Conservation (phyloP, 1,140 invertebrate species). For the Acromyrmex echinatior region DNA sequence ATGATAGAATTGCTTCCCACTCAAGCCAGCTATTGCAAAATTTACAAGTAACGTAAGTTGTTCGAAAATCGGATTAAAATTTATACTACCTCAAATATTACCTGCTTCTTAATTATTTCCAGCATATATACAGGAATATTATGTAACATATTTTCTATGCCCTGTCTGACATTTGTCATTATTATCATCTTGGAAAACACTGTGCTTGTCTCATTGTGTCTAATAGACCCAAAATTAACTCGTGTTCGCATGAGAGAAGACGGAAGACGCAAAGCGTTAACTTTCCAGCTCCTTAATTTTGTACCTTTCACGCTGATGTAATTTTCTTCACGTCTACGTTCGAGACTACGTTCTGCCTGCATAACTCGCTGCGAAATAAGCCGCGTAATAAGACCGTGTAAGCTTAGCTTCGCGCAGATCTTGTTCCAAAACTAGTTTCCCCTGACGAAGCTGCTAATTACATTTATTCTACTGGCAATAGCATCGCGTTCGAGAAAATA, state of each 20-base stretch:
- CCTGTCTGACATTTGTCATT: background rate
- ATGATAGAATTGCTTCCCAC: background rate
- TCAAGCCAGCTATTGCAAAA: background rate
- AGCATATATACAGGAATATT: too few species aligned
- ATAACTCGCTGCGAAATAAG: constrained; percentile 55
- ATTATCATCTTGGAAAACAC: constrained; percentile 33
- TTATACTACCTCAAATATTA: background rate
- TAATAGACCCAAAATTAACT: constrained; percentile 1
- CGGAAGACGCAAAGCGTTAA: constrained; percentile 29
- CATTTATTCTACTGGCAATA: constrained; percentile 36
- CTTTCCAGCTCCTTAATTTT: constrained; percentile 52
- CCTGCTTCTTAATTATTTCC: background rate
- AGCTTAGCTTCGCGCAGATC: constrained; percentile 41
- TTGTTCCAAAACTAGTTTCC: constrained; percentile 36
- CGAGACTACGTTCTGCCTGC: constrained; percentile 22
- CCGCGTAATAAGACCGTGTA: constrained; percentile 58
- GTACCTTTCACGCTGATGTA: constrained; percentile 37
- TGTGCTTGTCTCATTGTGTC: constrained; percentile 15
- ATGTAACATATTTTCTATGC: background rate
- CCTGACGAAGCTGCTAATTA: constrained; percentile 46
- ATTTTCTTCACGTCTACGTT: constrained; percentile 53
- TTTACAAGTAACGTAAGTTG: background rate
- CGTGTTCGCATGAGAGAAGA: constrained; percentile 12
- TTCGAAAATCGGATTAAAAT: constrained; percentile 33
- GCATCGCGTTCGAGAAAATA: constrained; percentile 39